Evolutionary conservation across 2,797 vertebrate genomes (phyloP).

Genomic region (Darevskia mixta): DNA sequence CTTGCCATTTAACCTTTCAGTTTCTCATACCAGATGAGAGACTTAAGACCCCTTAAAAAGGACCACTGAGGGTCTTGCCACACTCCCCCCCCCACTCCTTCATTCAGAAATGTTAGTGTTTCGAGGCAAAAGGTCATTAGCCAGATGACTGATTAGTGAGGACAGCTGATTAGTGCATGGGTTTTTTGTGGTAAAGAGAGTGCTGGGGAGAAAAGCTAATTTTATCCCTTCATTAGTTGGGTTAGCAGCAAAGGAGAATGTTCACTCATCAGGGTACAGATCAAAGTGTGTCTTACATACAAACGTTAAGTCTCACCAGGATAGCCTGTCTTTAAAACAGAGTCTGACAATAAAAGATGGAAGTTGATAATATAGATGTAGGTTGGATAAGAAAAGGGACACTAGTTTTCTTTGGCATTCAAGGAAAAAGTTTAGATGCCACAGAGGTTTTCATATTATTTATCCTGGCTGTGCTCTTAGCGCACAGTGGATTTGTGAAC

Average conservation of each 20-base stretch:
- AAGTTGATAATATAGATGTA: slow-evolving; percentile 56
- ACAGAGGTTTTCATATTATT: background rate
- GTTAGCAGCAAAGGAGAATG: slow-evolving; percentile 88
- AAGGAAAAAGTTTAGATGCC: slow-evolving; percentile 46
- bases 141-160: slow-evolving; percentile 88
- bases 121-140: slow-evolving; percentile 90
- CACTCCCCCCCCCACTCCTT: slow-evolving; percentile 40
- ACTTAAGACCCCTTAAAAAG: slow-evolving; percentile 65
- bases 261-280: slow-evolving; percentile 90
- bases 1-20: slow-evolving; percentile 79
- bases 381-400: slow-evolving; percentile 25
- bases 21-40: slow-evolving; percentile 76
- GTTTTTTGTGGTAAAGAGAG: slow-evolving; percentile 86
- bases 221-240: slow-evolving; percentile 96
- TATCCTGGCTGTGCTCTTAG: background rate
- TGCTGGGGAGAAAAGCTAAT: slow-evolving; percentile 90
- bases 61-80: slow-evolving; percentile 60
- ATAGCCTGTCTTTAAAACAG: slow-evolving; percentile 36
- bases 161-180: slow-evolving; percentile 90
- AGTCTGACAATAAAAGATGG: slow-evolving; percentile 41
- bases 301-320: slow-evolving; percentile 74
- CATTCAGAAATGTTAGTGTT: slow-evolving; percentile 82
- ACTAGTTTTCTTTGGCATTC: slow-evolving; percentile 45
- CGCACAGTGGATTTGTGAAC: background rate
- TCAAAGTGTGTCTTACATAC: slow-evolving; percentile 86